phyloP scores from a whole-genome alignment of 2,113 vertebrate species.

The Todiramphus chloris region DNA sequence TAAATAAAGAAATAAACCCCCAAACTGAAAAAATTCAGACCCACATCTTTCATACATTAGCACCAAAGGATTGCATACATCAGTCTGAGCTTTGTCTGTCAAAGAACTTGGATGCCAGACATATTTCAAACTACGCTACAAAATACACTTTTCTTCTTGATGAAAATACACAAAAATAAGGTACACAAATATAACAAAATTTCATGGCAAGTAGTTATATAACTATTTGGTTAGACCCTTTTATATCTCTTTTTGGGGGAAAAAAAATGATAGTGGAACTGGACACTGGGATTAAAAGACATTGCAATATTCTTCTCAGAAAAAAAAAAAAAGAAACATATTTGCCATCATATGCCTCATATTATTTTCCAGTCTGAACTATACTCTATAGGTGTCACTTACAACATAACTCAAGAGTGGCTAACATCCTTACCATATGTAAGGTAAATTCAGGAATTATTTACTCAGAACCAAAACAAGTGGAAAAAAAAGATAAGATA shows the following conservation, averaged over 20 bases:
- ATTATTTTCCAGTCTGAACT: not conserved
- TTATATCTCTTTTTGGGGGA: fast-evolving
- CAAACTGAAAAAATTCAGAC: not conserved
- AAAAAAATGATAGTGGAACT: not conserved
- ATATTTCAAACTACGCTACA: not conserved
- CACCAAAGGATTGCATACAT: not conserved
- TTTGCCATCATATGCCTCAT: not conserved
- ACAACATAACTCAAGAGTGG: not conserved
- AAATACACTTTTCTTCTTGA: not conserved
- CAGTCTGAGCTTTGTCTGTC: not conserved
- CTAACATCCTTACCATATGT: not conserved
- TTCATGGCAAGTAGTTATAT: not conserved
- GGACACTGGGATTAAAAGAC: not conserved
- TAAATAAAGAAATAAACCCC: not conserved
- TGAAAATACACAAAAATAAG: not conserved
- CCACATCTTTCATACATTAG: not conserved
- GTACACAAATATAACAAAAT: not conserved
- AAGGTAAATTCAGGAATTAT: not conserved
- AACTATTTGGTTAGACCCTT: not conserved
- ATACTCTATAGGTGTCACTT: not conserved
- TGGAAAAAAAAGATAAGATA: not conserved
- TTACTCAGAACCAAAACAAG: not conserved
- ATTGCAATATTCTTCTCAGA: not conserved
- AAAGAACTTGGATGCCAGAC: not conserved
- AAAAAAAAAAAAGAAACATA: not conserved